Evolutionary conservation across 2,888 invertebrate species (phyloP), one percentile per base, ranked within the genome.

Genomic region (Aleiodes alternator): DNA sequence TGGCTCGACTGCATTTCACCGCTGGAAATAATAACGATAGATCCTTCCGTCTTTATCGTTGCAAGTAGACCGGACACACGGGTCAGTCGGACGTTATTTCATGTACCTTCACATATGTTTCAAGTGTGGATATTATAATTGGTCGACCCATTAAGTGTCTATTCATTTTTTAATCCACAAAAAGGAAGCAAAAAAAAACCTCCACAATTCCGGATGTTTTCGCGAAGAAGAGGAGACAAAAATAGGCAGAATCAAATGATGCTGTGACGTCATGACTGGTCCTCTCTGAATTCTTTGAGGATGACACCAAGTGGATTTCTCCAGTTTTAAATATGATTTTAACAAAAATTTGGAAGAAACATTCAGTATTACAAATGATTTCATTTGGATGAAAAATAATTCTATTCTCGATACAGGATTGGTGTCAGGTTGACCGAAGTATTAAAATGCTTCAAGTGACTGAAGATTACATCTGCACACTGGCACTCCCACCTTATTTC

Each of bases 31-130:
- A 56, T 75, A 23, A 56, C 68, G 68, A 68, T 53, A 59, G 53
- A 59, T 57, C 34, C 34, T 50, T 48, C 51, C 59, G 53, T 72
- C 57, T 71, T 75, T 48, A 75, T 75, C 71, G 70, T 56, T 61
- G 70, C 70, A 78, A 79, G 79, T 80, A 78, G 80, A 80, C 77
- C 77, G 77, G 64, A 70, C 75, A 73, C 61, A 53, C 72, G 69
- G 56, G 59, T 74, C 72, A 76, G 68, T 73, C 55, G 72, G 55
- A 64, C 66, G 14, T 55, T 57, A 48, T 29, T 11, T 68, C 51
- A 68, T 68, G 51, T 68, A 68, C 50, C 16, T 43, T 16, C 5
- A 11, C 11, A 11, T 7, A 57, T 29, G 23, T 43, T 43, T 48
- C 43, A 50, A 23, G 7, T 8, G 4, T 29, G 29, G 23, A 48